A percentile compares a stretch with the other conserved stretches of the same genome.
Evolutionary conservation across 2,797 vertebrate species (phyloP).

Genomic region (Myoxocephalus aenaeus): DNA sequence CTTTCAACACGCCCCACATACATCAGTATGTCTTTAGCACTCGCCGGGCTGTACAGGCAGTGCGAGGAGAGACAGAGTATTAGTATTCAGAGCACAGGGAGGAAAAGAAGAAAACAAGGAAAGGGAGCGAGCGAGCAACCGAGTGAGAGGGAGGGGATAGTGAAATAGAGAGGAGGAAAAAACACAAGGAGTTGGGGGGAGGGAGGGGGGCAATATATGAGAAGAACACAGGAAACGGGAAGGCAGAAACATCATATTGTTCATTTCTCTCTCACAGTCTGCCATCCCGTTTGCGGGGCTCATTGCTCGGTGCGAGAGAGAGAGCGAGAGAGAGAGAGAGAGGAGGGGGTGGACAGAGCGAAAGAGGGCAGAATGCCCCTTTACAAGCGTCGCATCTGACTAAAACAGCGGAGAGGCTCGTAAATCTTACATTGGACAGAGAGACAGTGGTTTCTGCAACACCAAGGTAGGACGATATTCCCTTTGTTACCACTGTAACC

Average conservation of each 20-base stretch:
- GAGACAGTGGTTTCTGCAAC: conserved; percentile 53
- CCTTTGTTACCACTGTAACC: conserved; percentile 27
- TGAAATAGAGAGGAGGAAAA: conserved; percentile 74
- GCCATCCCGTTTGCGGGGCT: conserved; percentile 75
- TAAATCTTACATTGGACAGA: conserved; percentile 52
- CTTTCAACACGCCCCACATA: conserved; percentile 73
- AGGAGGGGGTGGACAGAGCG: conserved; percentile 35
- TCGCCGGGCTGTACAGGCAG: conserved; percentile 73
- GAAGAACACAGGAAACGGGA: conserved; percentile 73
- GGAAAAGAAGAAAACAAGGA: conserved; percentile 36
- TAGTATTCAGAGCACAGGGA: conserved; percentile 87
- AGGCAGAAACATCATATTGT: conserved; percentile 69
- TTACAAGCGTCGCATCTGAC: conserved; percentile 78
- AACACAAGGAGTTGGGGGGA: conserved; percentile 66
- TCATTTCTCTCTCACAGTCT: conserved; percentile 80
- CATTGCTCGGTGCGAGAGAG: conserved; percentile 51
- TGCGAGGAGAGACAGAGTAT: conserved; percentile 77
- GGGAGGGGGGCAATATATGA: conserved; percentile 62
- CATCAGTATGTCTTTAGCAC: conserved; percentile 85
- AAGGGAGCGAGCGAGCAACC: conserved; percentile 51
- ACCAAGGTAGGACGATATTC: conserved; percentile 63
- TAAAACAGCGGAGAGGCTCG: conserved; percentile 56
- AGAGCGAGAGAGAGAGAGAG: conserved; percentile 2
- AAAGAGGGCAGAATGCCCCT: conserved; percentile 77
- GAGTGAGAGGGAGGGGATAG: conserved; percentile 68